Percentiles rank a stretch among this genome's conserved stretches.
These are phyloP conservation scores for Xiphydria camelus DNA, from an alignment of 2,888 invertebrate genomes.

Conservation along the genomic window DNA sequence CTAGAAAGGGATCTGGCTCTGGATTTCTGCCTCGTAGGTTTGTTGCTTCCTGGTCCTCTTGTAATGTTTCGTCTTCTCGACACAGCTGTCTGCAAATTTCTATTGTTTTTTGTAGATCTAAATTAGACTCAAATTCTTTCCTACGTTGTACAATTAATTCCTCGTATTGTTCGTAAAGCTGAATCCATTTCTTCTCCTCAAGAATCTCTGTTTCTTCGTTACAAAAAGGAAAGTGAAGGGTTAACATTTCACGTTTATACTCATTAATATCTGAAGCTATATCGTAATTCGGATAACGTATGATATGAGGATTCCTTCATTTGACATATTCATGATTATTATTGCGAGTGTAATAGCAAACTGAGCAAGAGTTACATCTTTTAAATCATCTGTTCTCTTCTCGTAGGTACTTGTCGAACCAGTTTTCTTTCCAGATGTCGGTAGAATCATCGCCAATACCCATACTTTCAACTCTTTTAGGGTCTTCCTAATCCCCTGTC, in stretches of 20 bases:
- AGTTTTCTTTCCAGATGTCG: slow-evolving; percentile 54
- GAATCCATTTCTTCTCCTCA: slow-evolving; percentile 41
- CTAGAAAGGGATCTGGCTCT: too few relatives aligned
- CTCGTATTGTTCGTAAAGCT: slow-evolving; percentile 42
- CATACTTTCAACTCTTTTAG: slow-evolving; percentile 40
- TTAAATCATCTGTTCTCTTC: slow-evolving; percentile 45
- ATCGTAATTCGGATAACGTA: slow-evolving; percentile 51
- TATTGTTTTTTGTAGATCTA: slow-evolving; percentile 40
- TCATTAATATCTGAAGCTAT: slow-evolving; percentile 40
- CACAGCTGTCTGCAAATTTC: slow-evolving; percentile 15
- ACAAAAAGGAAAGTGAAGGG: slow-evolving; percentile 46
- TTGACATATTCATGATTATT: slow-evolving; percentile 28
- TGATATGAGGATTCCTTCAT: slow-evolving; percentile 37
- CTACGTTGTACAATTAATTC: slow-evolving; percentile 32
- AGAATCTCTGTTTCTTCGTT: slow-evolving; percentile 49
- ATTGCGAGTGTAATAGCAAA: slow-evolving; percentile 51
- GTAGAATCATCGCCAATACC: too few relatives aligned
- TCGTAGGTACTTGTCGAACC: slow-evolving; percentile 52
- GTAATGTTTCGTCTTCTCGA: slow-evolving; percentile 7
- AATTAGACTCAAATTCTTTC: slow-evolving; percentile 44
- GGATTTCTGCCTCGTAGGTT: too few relatives aligned
- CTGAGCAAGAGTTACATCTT: slow-evolving; percentile 46
- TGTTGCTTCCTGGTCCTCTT: too few relatives aligned
- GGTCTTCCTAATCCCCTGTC: slow-evolving; percentile 42
- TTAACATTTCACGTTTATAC: slow-evolving; percentile 33